Percentiles rank a stretch among this genome's conserved stretches.
These are phyloP conservation scores for Zophobas atratus DNA, from an alignment of 1,140 invertebrate genomes.

Conservation along the genomic window DNA sequence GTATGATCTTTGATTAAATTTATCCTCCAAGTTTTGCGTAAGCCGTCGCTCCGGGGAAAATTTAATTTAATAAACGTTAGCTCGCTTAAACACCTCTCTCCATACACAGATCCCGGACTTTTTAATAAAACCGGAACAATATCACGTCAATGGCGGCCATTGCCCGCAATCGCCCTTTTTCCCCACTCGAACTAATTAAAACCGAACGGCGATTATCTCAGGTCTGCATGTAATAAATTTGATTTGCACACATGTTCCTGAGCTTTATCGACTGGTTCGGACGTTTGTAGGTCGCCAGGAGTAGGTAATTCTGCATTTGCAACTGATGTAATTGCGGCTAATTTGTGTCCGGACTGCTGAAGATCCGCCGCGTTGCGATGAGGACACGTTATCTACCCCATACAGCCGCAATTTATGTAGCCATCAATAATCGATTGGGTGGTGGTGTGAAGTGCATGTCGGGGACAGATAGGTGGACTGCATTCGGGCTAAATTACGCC, in stretches of 20 bases:
- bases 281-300: slow-evolving; percentile 29
- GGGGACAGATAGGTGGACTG: slow-evolving; percentile 21
- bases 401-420: slow-evolving; percentile 39
- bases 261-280: slow-evolving; percentile 23
- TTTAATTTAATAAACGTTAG: slow-evolving; percentile 38
- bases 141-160: background rate
- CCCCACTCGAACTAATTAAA: background rate
- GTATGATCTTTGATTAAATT: slow-evolving; percentile 34
- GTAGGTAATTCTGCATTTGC: slow-evolving; percentile 25
- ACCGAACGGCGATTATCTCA: slow-evolving; percentile 21
- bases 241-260: slow-evolving; percentile 33
- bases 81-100: slow-evolving; percentile 19
- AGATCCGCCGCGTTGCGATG: slow-evolving; percentile 31
- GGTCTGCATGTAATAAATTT: slow-evolving; percentile 17
- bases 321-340: slow-evolving; percentile 39
- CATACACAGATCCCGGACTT: background rate
- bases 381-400: slow-evolving; percentile 26
- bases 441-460: slow-evolving; percentile 14
- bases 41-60: slow-evolving; percentile 14
- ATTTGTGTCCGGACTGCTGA: slow-evolving; percentile 18
- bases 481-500: slow-evolving; percentile 24
- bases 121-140: slow-evolving; percentile 34
- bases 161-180: background rate
- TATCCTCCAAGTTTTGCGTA: background rate
- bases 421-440: slow-evolving; percentile 34